A percentile compares a stretch with the other conserved stretches of the same genome.
These are phyloP conservation scores for Numida meleagris DNA, from an alignment of 2,113 vertebrate species.

Conservation along the genomic window DNA sequence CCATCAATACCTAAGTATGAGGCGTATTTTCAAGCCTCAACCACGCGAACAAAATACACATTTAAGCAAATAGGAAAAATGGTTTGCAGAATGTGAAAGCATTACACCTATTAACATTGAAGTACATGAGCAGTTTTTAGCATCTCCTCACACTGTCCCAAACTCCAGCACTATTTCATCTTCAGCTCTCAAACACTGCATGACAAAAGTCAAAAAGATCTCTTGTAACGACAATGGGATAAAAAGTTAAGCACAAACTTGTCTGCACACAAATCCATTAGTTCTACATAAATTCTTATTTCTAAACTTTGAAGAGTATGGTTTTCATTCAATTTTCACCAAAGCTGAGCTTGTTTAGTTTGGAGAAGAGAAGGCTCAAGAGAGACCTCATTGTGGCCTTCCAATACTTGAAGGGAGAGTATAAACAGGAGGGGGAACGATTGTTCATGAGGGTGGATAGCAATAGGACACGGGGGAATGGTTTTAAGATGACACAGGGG, in stretches of 20 bases:
- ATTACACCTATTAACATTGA: neutral
- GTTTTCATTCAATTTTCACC: neutral
- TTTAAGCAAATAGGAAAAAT: neutral
- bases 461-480: too few relatives aligned
- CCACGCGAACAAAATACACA: neutral
- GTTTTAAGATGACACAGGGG: too few relatives aligned
- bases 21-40: neutral
- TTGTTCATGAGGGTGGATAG: too few relatives aligned
- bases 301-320: neutral
- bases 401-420: too few relatives aligned
- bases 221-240: neutral
- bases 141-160: neutral
- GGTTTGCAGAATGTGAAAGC: neutral
- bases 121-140: neutral
- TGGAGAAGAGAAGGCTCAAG: too few relatives aligned
- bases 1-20: neutral
- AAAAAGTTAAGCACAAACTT: neutral
- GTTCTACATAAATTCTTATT: neutral
- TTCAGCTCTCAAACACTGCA: neutral
- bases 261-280: neutral
- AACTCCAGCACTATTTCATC: neutral
- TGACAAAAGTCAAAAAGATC: neutral
- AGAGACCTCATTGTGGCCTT: too few relatives aligned
- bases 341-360: too few relatives aligned
- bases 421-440: too few relatives aligned